Conservation (phyloP, 2,113 vertebrate genomes). For the Epinephelus lanceolatus region DNA sequence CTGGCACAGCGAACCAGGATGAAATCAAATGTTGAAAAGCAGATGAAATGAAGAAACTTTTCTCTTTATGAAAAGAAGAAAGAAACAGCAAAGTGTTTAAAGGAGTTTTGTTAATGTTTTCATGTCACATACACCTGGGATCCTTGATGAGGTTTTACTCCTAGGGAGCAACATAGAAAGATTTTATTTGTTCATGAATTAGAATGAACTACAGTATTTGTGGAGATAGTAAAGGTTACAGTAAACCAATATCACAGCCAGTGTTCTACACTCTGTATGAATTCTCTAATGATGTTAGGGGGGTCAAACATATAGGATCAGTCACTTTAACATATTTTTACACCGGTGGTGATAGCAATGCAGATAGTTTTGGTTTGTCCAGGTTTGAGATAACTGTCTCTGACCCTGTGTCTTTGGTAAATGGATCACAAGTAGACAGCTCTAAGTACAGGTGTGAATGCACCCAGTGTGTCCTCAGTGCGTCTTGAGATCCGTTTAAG, state of each 20-base stretch:
- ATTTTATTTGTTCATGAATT: neutral
- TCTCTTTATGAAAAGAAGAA: neutral
- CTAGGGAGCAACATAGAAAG: neutral
- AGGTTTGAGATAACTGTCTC: too few species aligned
- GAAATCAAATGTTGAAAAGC: neutral
- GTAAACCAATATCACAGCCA: neutral
- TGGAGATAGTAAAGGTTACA: neutral
- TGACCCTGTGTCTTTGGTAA: too few species aligned
- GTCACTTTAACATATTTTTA: neutral
- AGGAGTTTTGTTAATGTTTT: neutral
- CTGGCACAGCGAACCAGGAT: slow-evolving; percentile 12
- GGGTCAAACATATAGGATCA: neutral
- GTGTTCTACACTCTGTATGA: neutral
- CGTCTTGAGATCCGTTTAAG: too few species aligned
- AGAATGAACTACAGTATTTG: neutral
- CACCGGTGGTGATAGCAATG: neutral
- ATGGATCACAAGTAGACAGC: too few species aligned
- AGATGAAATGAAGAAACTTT: neutral
- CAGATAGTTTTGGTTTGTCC: too few species aligned
- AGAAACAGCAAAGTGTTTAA: neutral
- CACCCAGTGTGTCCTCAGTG: too few species aligned
- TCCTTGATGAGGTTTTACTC: neutral
- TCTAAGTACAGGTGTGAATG: too few species aligned
- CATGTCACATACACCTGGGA: neutral
- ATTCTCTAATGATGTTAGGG: neutral